Evolutionary conservation across 2,797 vertebrate species (phyloP).

Genomic region (Esox lucius): DNA sequence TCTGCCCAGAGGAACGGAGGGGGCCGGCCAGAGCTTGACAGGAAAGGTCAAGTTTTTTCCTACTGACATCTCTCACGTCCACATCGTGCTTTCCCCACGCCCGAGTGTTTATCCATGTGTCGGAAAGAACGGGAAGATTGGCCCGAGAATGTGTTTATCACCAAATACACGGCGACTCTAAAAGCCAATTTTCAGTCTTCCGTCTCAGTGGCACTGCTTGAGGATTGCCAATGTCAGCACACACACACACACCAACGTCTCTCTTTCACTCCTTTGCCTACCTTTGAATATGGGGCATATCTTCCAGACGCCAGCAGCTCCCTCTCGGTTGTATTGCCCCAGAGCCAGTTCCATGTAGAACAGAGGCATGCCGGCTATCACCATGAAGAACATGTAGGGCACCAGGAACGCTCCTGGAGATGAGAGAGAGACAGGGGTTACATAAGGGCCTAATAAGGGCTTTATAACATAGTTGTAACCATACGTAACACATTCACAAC

Average conservation of each 20-base stretch:
- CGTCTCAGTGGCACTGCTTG: slow-evolving; percentile 62
- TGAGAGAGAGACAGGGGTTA: neutral
- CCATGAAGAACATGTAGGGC: slow-evolving; percentile 90
- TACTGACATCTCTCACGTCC: slow-evolving; percentile 33
- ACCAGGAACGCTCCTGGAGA: slow-evolving; percentile 86
- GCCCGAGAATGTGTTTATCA: slow-evolving; percentile 24
- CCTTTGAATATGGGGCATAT: slow-evolving; percentile 93
- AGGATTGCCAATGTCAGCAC: slow-evolving; percentile 65
- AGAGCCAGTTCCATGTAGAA: slow-evolving; percentile 94
- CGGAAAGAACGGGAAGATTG: slow-evolving; percentile 14
- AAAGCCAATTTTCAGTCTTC: slow-evolving; percentile 79
- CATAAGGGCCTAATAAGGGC: too few species aligned
- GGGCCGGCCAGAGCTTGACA: slow-evolving; percentile 9
- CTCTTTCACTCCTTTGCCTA: slow-evolving; percentile 42
- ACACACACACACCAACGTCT: slow-evolving; percentile 5
- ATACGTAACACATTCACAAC: neutral
- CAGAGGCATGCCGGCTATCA: slow-evolving; percentile 90
- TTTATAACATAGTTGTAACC: neutral
- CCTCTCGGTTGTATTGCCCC: slow-evolving; percentile 88
- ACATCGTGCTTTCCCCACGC: slow-evolving; percentile 11
- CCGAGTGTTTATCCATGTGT: slow-evolving; percentile 14
- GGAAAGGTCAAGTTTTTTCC: slow-evolving; percentile 29
- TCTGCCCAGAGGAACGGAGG: neutral
- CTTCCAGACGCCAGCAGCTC: slow-evolving; percentile 90
- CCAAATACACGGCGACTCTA: slow-evolving; percentile 58